Conservation (phyloP, 2,113 vertebrate species). For the Pachycephala philippinensis region DNA sequence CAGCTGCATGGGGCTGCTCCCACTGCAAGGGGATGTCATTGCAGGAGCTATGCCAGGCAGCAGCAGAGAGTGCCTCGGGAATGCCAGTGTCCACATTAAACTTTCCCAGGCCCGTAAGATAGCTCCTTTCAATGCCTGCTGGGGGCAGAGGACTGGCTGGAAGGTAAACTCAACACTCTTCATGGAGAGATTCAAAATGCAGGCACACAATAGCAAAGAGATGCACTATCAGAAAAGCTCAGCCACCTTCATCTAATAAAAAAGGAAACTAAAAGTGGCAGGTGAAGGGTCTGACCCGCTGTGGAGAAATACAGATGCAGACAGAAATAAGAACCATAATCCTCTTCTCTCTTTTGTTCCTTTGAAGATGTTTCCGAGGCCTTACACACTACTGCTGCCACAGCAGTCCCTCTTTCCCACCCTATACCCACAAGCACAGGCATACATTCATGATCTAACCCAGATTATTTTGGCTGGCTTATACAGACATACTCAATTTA, state of each 20-base stretch:
- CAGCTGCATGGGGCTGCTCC: not conserved
- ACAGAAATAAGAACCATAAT: not conserved
- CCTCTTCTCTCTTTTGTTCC: not conserved
- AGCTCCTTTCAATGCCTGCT: not conserved
- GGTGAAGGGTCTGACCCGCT: not conserved
- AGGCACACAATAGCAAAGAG: not conserved
- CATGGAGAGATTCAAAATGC: not conserved
- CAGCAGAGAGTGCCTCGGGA: not conserved
- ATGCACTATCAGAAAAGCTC: not conserved
- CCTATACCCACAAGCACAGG: not conserved
- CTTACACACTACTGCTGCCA: not conserved
- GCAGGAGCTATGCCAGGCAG: not conserved
- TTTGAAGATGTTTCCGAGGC: not conserved
- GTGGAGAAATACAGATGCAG: not conserved
- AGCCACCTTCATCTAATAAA: not conserved
- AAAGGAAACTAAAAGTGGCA: not conserved
- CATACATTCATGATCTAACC: not conserved
- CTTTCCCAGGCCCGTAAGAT: not conserved
- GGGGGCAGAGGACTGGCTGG: not conserved
- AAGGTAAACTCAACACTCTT: not conserved
- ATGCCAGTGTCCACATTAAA: fast-evolving
- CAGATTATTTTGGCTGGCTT: constrained; percentile 10
- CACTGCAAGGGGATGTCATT: not conserved
- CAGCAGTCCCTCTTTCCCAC: not conserved
- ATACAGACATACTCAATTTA: not conserved